Evolutionary conservation across 2,888 invertebrate genomes (phyloP).

Genomic region (Orthonevra nobilis): DNA sequence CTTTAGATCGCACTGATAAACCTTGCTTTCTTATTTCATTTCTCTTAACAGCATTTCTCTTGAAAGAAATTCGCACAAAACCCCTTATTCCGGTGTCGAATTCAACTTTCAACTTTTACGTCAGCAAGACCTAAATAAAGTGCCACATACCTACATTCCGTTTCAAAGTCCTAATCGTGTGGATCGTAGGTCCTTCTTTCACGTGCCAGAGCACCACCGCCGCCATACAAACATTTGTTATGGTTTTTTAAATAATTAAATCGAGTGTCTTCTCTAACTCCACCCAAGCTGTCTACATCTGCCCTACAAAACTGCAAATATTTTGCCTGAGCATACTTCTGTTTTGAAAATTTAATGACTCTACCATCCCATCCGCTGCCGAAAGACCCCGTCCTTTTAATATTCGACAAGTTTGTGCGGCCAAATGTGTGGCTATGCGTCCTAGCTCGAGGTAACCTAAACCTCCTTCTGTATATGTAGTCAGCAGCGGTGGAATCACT

Average conservation of each 20-base stretch:
- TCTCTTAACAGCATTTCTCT: too few relatives aligned
- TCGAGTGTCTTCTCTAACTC: not conserved
- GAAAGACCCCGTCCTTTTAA: not conserved
- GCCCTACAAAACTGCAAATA: constrained; percentile 32
- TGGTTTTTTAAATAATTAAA: constrained; percentile 38
- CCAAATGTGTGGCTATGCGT: not conserved
- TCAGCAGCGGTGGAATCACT: constrained; percentile 5
- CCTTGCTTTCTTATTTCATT: too few relatives aligned
- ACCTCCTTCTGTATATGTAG: not conserved
- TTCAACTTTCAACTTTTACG: too few relatives aligned
- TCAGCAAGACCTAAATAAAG: too few relatives aligned
- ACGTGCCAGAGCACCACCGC: constrained; percentile 1
- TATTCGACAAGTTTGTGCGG: constrained; percentile 7
- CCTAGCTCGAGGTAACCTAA: not conserved
- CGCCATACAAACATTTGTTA: constrained; percentile 21
- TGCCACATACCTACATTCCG: too few relatives aligned
- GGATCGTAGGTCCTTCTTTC: too few relatives aligned
- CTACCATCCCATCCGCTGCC: too few relatives aligned
- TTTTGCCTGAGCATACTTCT: not conserved
- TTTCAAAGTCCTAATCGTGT: too few relatives aligned
- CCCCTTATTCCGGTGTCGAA: too few relatives aligned
- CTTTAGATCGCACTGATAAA: too few relatives aligned
- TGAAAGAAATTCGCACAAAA: too few relatives aligned
- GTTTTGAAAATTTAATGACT: too few relatives aligned
- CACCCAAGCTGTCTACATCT: not conserved